Conservation (phyloP, 2,888 invertebrate species). For the Volucella bombylans region DNA sequence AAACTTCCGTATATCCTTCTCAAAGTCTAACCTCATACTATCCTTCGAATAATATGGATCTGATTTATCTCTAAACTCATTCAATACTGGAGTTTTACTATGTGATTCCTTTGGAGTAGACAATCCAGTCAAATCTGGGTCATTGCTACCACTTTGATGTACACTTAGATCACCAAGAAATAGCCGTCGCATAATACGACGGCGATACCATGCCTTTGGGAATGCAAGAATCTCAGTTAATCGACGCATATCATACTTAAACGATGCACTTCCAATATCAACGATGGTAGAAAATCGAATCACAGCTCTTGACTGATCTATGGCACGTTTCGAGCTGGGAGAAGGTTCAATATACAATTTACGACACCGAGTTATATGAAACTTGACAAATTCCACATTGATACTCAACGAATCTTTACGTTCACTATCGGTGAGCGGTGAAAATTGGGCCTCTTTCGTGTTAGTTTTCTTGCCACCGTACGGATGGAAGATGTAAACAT, state of each 20-base stretch:
- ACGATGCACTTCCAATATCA: conserved; percentile 97
- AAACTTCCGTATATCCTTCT: conserved; percentile 83
- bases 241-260: conserved; percentile 99
- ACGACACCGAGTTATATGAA: conserved; percentile 94
- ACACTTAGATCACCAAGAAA: conserved; percentile 96
- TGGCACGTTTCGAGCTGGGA: conserved; percentile 79
- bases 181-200: conserved; percentile 94
- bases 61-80: conserved; percentile 72
- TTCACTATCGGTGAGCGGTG: conserved; percentile 93
- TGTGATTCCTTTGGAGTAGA: conserved; percentile 76
- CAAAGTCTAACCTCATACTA: conserved; percentile 84
- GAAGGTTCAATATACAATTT: conserved; percentile 90
- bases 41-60: conserved; percentile 83
- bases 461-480: conserved; percentile 95
- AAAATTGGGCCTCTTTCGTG: conserved; percentile 91
- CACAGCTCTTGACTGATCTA: conserved; percentile 91
- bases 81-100: conserved; percentile 75
- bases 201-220: conserved; percentile 99
- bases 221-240: conserved; percentile 98
- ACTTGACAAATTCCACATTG: conserved; percentile 98
- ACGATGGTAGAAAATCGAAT: conserved; percentile 96
- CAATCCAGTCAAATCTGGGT: conserved; percentile 77
- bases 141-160: conserved; percentile 77
- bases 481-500: conserved; percentile 98
- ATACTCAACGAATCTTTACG: conserved; percentile 97